A percentile compares a stretch with the other conserved stretches of the same genome.
phyloP scores from a whole-genome alignment of 2,888 invertebrate genomes.

The Thereva nobilitata region DNA sequence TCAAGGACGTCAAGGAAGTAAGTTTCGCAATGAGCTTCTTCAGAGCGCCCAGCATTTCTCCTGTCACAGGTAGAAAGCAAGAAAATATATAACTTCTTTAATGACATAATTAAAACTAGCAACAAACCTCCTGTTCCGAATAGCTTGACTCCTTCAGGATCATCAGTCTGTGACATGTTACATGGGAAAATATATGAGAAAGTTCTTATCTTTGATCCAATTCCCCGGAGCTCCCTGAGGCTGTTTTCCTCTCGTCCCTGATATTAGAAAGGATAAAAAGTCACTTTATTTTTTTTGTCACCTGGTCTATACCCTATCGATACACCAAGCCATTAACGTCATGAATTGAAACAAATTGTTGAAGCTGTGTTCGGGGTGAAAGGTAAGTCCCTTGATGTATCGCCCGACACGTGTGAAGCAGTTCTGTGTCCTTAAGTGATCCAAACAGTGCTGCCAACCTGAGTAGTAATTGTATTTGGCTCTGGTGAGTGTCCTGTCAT shows the following conservation, averaged over 20 bases:
- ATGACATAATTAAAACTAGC: not conserved
- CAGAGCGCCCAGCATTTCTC: slow-evolving; percentile 67
- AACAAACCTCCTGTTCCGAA: slow-evolving; percentile 74
- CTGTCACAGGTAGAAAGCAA: slow-evolving; percentile 45
- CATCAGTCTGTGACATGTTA: slow-evolving; percentile 68
- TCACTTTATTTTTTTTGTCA: not conserved
- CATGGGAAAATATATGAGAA: slow-evolving; percentile 76
- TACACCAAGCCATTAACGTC: slow-evolving; percentile 77
- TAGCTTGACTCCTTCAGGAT: slow-evolving; percentile 66
- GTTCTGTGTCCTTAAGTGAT: slow-evolving; percentile 72
- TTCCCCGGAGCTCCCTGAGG: slow-evolving; percentile 53
- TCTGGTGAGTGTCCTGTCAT: slow-evolving; percentile 74
- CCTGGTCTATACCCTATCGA: slow-evolving; percentile 60
- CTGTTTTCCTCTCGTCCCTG: slow-evolving; percentile 44
- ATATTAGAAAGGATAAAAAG: slow-evolving; percentile 8
- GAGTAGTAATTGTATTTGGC: slow-evolving; percentile 79
- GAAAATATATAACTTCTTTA: not conserved
- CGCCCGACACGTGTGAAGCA: slow-evolving; percentile 72
- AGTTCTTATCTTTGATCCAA: slow-evolving; percentile 64
- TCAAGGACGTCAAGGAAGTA: slow-evolving; percentile 65
- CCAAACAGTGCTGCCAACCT: slow-evolving; percentile 78
- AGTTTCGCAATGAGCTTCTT: slow-evolving; percentile 72
- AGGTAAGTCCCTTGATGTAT: slow-evolving; percentile 67
- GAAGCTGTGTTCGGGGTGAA: slow-evolving; percentile 76
- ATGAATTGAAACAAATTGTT: slow-evolving; percentile 84